A percentile compares a stretch with the other conserved stretches of the same genome.
Evolutionary conservation across 2,113 vertebrate genomes (phyloP).

Genomic region (Varanus salvator): DNA sequence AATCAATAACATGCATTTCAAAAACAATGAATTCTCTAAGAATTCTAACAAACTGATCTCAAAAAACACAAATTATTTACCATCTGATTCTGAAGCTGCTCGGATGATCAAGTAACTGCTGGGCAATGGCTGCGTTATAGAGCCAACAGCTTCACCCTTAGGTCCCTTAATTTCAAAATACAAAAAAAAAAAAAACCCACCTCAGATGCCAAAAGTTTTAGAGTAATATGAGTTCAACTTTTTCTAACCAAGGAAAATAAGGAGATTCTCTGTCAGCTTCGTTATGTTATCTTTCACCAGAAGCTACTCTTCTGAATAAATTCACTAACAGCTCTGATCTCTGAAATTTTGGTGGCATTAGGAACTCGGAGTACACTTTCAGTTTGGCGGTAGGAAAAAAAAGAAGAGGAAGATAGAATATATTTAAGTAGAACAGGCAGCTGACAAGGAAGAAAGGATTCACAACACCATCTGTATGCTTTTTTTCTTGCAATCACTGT

Average conservation of each 20-base stretch:
- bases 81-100: slow-evolving; percentile 96
- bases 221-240: slow-evolving; percentile 20
- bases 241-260: slow-evolving; percentile 19
- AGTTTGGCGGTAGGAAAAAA: neutral
- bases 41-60: neutral
- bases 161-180: slow-evolving; percentile 85
- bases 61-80: slow-evolving; percentile 75
- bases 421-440: neutral
- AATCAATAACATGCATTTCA: neutral
- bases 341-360: neutral
- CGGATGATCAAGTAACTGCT: slow-evolving; percentile 98
- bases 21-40: neutral
- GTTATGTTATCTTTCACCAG: slow-evolving; percentile 64
- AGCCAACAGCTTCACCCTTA: slow-evolving; percentile 97
- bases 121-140: slow-evolving; percentile 97
- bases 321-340: slow-evolving; percentile 10
- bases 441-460: neutral
- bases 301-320: slow-evolving; percentile 36
- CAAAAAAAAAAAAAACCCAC: slow-evolving; percentile 29
- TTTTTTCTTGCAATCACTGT: neutral
- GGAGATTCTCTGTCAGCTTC: slow-evolving; percentile 59
- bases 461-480: neutral
- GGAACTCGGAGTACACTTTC: too few relatives aligned
- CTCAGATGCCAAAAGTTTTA: slow-evolving; percentile 35
- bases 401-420: neutral